phyloP scores from a whole-genome alignment of 2,113 vertebrate species.

The Festucalex cinctus region DNA sequence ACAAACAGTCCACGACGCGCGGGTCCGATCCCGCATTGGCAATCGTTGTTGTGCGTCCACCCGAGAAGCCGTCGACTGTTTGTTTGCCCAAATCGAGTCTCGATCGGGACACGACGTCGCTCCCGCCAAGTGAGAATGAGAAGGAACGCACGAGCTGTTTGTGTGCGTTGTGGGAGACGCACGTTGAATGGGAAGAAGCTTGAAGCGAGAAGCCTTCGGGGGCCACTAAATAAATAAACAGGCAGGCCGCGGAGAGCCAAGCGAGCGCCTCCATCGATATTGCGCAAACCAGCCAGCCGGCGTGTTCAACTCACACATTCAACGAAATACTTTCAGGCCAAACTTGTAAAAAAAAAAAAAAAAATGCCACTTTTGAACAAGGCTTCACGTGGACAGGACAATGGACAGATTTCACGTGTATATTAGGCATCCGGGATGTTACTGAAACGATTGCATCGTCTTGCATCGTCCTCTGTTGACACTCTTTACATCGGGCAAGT shows the following conservation, averaged over 20 bases:
- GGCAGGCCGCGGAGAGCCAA: background rate
- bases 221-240: constrained; percentile 32
- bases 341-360: too few relatives aligned
- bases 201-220: constrained; percentile 12
- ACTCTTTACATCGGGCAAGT: too few relatives aligned
- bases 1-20: too few relatives aligned
- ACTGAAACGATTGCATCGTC: too few relatives aligned
- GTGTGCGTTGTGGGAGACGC: constrained; percentile 1
- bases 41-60: background rate
- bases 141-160: background rate
- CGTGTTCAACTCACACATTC: background rate
- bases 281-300: background rate
- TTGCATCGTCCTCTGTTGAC: too few relatives aligned
- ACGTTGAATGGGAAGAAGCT: constrained; percentile 5
- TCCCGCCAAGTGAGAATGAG: constrained; percentile 13
- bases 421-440: too few relatives aligned
- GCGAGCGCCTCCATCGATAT: constrained; percentile 12
- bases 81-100: too few relatives aligned
- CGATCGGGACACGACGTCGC: too few relatives aligned
- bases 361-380: too few relatives aligned
- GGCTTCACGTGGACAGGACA: too few relatives aligned
- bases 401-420: too few relatives aligned
- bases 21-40: background rate
- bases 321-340: background rate
- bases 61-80: too few relatives aligned